Evolutionary conservation across 2,888 invertebrate genomes (phyloP), one percentile per base, ranked within the genome.

Genomic region (Dicyrtomina minuta): DNA sequence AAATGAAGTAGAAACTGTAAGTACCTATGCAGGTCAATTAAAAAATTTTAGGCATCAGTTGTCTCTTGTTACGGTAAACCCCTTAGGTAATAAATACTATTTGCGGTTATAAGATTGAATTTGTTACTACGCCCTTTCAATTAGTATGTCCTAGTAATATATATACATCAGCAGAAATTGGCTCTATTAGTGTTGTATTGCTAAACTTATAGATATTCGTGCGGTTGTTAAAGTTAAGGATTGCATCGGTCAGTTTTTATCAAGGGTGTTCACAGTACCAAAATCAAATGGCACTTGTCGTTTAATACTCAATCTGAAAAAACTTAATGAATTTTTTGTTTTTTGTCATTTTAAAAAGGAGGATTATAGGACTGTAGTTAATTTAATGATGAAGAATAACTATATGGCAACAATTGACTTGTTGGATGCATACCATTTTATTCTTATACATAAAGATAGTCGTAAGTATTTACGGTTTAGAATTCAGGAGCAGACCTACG

Each of bases 371-470:
- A 44, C 53, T n/a, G 72, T 67, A 1, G 58, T 60, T 46, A 60
- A 60, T 33, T 61, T 70, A 20, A 20, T 72, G 3, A 8, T 12
- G 2, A 4, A 20, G n/a, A 39, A 46, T 41, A 15, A 17, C 17
- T 72, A 51, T 39, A 33, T 72, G 46, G 55, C 49, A 8, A 68
- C 61, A 17, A 60, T 72, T 27, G 72, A 72, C 61, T 12, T 68
- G 8, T 12, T 58, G 26, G 73, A 73, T 46, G 72, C 72, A 1
- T 72, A 72, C 56, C 62, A 66, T 61, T 12, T 55, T 2, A 55
- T 72, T 1, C 65, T 68, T 3, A 61, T 72, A 6, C 24, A 58
- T 53, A 15, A 1, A 13, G 27, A 64, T 43, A 51, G 41, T 27
- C 39, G 55, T 15, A 70, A 60, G n/a, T 70, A 51, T 66, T 66